Base-by-base conservation (phyloP, 2,797 vertebrate genomes). In the Cichlasoma orientale region DNA sequence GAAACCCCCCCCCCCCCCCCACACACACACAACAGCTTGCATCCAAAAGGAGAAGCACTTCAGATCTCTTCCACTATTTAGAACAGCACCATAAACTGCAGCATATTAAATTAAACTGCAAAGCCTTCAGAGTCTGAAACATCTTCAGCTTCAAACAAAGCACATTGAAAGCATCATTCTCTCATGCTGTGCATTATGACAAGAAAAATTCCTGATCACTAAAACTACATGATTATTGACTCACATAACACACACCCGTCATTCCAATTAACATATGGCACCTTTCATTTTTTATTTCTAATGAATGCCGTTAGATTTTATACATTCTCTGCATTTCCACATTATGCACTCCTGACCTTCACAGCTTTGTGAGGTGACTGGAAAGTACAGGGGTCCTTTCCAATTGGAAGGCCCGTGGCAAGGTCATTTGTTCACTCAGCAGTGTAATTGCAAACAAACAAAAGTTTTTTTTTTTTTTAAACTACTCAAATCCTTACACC, bases 361-460 rank as follows among this genome's bases (percentile, higher is more conserved):
- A 63, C 33, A 61, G 16, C 36, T 41, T 57, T 72, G 27, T 38
- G 56, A 82, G 82, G 77, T 74, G 79, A 79, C 75, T 88, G 79
- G 84, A 84, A 78, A 75, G 56, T 61, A 61, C 52, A 13, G 5
- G 21, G 58, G 58, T 77, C 69, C 86, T 89, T 92, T 85, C 77
- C 70, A 31, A 71, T 54, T 18, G 66, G 18, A 79, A 86, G 66
- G 72, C 75, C 79, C 25, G 55, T 21, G 47, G 2, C 79, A 19
- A 89, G 89, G 90, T 91, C 92, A 89, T 80, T 86, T 58, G 25
- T 75, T 84, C 82, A 29, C 78, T 77, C 72, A 82, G 72, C 57
- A 83, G 86, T 71, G 78, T 90, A 90, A 92, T 89, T 92, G 71
- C 82, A 92, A 83, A 86, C 79, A 92, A 91, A 89, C 83, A 90